These are phyloP conservation scores for Isichthys henryi DNA, from an alignment of 2,113 vertebrate species.

Conservation along the genomic window DNA sequence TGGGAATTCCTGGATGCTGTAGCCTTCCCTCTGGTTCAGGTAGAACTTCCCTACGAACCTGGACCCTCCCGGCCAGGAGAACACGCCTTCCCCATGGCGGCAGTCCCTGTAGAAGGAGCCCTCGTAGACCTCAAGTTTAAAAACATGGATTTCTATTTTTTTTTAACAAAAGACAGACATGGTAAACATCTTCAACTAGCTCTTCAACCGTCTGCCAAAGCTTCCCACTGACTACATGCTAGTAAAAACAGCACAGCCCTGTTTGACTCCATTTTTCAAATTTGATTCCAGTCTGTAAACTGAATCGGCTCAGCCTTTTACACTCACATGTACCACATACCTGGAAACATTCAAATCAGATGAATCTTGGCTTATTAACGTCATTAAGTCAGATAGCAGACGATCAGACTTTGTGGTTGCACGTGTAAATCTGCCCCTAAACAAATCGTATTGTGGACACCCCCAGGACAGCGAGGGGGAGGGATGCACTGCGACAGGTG, in stretches of 20 bases:
- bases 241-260: not conserved
- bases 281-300: not conserved
- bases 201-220: not conserved
- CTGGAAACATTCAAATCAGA: not conserved
- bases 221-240: not conserved
- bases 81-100: constrained; percentile 63
- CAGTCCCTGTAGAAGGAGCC: constrained; percentile 76
- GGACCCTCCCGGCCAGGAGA: constrained; percentile 66
- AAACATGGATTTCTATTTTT: too few species aligned
- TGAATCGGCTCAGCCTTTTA: not conserved
- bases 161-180: not conserved
- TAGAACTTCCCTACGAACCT: constrained; percentile 74
- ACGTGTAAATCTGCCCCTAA: not conserved
- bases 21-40: constrained; percentile 75
- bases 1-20: constrained; percentile 58
- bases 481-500: not conserved
- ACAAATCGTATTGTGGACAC: not conserved
- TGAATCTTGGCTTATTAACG: not conserved
- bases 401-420: not conserved
- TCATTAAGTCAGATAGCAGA: not conserved
- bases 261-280: not conserved
- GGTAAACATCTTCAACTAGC: not conserved
- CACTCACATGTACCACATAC: not conserved
- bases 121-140: constrained; percentile 57
- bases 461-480: not conserved